Evolutionary conservation across 1,140 invertebrate species (phyloP), one percentile per base, ranked within the genome.

Genomic region (Hycleus cichorii): DNA sequence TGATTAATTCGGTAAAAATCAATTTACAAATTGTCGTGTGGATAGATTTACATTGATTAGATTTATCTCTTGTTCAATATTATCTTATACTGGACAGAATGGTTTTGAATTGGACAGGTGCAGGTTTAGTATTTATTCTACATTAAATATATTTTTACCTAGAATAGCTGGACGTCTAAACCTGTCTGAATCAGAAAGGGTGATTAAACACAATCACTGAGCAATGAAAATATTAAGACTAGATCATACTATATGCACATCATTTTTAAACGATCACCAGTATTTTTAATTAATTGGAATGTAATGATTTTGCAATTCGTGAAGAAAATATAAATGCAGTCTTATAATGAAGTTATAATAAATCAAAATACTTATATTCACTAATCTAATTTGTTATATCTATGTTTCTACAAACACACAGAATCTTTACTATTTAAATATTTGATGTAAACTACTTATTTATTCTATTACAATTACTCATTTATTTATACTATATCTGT

Each of bases 71-170:
- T 32, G 7, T 5, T 45, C 27, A 53, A 53, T 47, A 55, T 55
- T 55, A 55, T 55, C 46, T 49, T 32, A 61, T 66, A 60, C 52
- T 68, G 66, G 66, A 68, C 64, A 68, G 66, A 68, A 61, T 65
- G 52, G 52, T 47, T 59, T 65, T 59, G 55, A 62, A 62, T 62
- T 68, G 66, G 66, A 68, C 66, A 68, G 55, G 64, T 62, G 60
- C 58, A 68, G 64, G 66, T 68, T 53, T 68, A 68, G 66, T 64
- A 60, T 62, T 59, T 68, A 65, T 68, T 68, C 45, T 65, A 49
- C 51, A 62, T 59, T 63, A 65, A 18, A 5, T 32, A 32, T 32
- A 32, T 32, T 58, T 58, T 38, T n/a, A 25, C 39, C 49, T 39
- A 47, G 47, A 45, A 47, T 42, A 32, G 43, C 49, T 52, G 66